Evolutionary conservation across 2,797 vertebrate species (phyloP).

Genomic region (Diglossa cyanea): DNA sequence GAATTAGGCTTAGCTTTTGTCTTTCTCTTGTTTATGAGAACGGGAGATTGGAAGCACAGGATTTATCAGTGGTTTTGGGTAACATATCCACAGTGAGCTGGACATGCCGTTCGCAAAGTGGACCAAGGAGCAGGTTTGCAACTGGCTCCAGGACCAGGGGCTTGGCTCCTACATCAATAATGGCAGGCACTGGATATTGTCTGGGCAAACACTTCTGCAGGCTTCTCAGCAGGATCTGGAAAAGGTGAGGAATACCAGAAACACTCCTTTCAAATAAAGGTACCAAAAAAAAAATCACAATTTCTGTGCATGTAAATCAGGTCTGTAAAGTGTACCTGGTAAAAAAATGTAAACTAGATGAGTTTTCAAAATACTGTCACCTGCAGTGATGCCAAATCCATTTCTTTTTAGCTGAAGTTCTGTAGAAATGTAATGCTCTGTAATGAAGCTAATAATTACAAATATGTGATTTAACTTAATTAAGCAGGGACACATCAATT

Average conservation of each 20-base stretch:
- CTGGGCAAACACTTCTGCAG: constrained; percentile 93
- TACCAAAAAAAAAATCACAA: not conserved
- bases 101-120: constrained; percentile 96
- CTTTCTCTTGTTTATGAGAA: not conserved
- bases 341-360: not conserved
- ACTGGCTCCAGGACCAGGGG: constrained; percentile 93
- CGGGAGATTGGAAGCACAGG: not conserved
- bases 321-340: not conserved
- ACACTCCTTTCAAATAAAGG: not conserved
- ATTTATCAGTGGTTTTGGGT: not conserved
- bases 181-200: constrained; percentile 90
- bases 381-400: not conserved
- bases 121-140: constrained; percentile 95
- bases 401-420: not conserved
- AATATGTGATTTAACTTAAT: not conserved
- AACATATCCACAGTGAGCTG: constrained; percentile 80
- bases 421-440: not conserved
- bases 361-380: not conserved
- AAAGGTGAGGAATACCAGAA: constrained; percentile 79
- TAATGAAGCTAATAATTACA: not conserved
- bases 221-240: constrained; percentile 96
- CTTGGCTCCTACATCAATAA: constrained; percentile 87
- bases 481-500: not conserved
- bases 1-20: not conserved
- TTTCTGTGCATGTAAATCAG: not conserved